Conservation (phyloP, 2,797 vertebrate genomes). For the Enteromius trimaculatus region DNA sequence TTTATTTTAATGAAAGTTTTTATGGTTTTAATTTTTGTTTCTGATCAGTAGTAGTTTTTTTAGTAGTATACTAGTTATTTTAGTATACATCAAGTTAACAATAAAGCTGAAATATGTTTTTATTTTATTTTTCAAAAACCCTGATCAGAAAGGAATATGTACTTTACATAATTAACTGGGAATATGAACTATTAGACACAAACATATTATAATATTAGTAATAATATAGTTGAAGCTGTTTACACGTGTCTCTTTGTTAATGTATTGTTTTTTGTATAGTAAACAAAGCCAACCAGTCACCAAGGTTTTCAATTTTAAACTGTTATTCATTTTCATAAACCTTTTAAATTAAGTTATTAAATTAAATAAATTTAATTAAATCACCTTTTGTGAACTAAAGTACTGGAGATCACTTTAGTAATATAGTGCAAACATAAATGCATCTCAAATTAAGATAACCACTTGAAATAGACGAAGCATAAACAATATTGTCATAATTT, state of each 20-base stretch:
- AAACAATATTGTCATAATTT: neutral
- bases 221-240: neutral
- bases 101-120: no score
- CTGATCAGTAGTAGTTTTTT: no score
- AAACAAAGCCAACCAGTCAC: neutral
- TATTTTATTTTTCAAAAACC: no score
- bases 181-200: neutral
- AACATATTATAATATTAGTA: neutral
- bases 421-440: no score
- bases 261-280: neutral
- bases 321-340: neutral
- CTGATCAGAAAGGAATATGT: neutral
- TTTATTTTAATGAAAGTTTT: no score
- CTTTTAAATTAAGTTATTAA: neutral
- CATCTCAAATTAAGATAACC: no score
- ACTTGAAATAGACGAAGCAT: no score
- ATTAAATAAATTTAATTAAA: no score
- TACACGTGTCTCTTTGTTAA: neutral
- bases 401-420: no score
- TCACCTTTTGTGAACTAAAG: no score
- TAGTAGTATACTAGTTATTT: no score
- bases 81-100: no score
- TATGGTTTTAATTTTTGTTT: neutral
- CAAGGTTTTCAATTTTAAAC: neutral
- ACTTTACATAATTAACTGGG: neutral